Base-by-base conservation (phyloP, 2,113 vertebrate genomes). In the Tachuris rubrigastra region DNA sequence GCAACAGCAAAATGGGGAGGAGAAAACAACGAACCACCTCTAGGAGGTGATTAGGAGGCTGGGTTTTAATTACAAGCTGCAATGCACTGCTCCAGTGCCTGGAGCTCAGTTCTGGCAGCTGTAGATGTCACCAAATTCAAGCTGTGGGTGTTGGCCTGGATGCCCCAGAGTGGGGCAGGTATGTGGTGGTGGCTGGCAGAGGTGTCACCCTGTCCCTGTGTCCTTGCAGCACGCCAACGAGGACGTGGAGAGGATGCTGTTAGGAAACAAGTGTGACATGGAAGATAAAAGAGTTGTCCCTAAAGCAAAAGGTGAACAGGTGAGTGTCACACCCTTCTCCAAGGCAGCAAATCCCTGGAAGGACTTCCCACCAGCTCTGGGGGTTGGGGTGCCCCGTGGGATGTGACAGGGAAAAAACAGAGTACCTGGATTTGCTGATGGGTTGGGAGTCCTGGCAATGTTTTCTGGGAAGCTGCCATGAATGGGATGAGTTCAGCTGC, bases 261-360 rank as follows among this genome's bases (percentile, higher is more conserved):
- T 99, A 98, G 99, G 99, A 98, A 99, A 99, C 98, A 99, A 99
- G 98, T 99, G 99, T 96, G 99, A 99, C 97, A 99, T 99, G 99
- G 99, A 99, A 79, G 99, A 99, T 93, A 99, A 99, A 98, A 98
- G 99, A 98, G 98, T 99, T 72, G 99, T 99, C 98, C 98, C 98
- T 85, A 99, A 99, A 98, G 98, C 98, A 97, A 99, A 99, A 98
- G 99, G 99, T 58, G 99, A 99, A 97, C 99, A 99, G 99, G 99
- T 99, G 95, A 98, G 97, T 47, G 44, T 12, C 1, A 3, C 24
- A 18, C 67, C 28, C 55, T 73, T 28, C 1, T 30, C 25, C 9
- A 4, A 31, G 50, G 8, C 12, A 52, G 49, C 20, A 8, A 5
- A 18, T 31, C 2, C 0, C 8, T 52, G 50, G 68, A 6, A 2